Evolutionary conservation across 2,113 vertebrate species (phyloP), one percentile per base, ranked within the genome.

Genomic region (Lethenteron reissneri): DNA sequence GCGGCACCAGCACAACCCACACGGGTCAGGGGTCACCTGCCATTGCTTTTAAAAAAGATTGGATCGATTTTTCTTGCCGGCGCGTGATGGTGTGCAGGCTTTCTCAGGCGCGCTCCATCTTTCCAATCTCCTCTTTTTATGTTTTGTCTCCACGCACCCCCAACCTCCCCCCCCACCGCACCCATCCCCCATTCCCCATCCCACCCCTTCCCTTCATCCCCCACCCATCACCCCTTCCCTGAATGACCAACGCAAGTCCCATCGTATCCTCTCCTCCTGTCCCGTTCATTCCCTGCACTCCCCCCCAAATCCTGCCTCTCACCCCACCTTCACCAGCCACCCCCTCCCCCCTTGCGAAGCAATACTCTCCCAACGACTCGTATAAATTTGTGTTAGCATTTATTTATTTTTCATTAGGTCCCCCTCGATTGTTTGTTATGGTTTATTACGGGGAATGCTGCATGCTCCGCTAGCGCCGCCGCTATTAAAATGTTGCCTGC

Each of bases 31-130:
- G 64, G 64, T 68, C 25, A 25, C n/a, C n/a, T 25, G 64, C n/a
- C 64, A 68, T 68, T 68, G n/a, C 64, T 25, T 68, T 68, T 41
- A 41, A 68, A 68, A 68, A 68, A 68, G 64, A 68, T 68, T 68
- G 64, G n/a, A 68, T 68, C 64, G 64, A 68, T 68, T 68, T 68
- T 68, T 68, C n/a, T 25, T 68, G n/a, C 25, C 64, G n/a, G n/a
- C 64, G 10, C 64, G n/a, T 25, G 25, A 68, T 68, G 64, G 64
- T 25, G 64, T n/a, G 25, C n/a, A 68, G n/a, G 64, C n/a, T 25
- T 17, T n/a, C 25, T n/a, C n/a, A 68, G 64, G n/a, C n/a, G n/a
- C 64, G 14, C 60, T 64, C 60, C 60, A 15, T 64, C 21, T 64
- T 64, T 19, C 21, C 60, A 14, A 14, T 64, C 60, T 64, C 60